Base-by-base conservation (phyloP, 1,140 invertebrate genomes). In the Listronotus bonariensis region DNA sequence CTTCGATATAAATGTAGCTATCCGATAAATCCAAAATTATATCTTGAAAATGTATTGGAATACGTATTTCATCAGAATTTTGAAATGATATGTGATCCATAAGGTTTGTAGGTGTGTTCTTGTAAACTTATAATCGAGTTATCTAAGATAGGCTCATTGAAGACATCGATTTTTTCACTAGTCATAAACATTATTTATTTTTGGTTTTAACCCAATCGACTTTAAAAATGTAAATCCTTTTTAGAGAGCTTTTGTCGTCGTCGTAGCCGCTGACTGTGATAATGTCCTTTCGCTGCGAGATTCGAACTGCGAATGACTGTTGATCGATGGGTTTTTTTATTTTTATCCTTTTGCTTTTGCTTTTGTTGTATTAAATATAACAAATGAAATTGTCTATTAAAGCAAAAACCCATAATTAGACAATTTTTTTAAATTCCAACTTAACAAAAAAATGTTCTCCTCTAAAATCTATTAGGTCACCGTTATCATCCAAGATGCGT, bases 1-100 rank as follows among this genome's bases (percentile, higher is more conserved):
- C 70, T 43, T 71, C 69, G n/a, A 74, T 68, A 38, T 70, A 74
- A 18, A 72, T 43, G 43, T 49, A 68, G 60, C 70, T 70, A 12
- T 70, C 62, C 12, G 48, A 43, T 10, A 68, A 45, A 59, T 73
- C 69, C 54, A 69, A 59, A 48, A 70, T 65, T 18, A 68, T 31
- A 20, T 60, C 56, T 58, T 58, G 56, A 46, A 48, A 58, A 32
- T 58, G 12, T 20, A 71, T 61, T 6, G 67, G 64, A 48, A 73
- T 74, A 9, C 71, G 43, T 59, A 72, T 67, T 61, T 71, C 64
- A 67, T 71, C 71, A 12, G 60, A 67, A 17, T 67, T 57, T 18
- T 49, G 51, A 38, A 65, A 71, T n/a, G 41, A 52, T 15, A 61
- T n/a, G 52, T 4, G 55, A 67, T 12, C 36, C 58, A 51, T 65